Evolutionary conservation across 2,113 vertebrate genomes (phyloP), one percentile per base, ranked within the genome.

Genomic region (Hiodon tergisus): DNA sequence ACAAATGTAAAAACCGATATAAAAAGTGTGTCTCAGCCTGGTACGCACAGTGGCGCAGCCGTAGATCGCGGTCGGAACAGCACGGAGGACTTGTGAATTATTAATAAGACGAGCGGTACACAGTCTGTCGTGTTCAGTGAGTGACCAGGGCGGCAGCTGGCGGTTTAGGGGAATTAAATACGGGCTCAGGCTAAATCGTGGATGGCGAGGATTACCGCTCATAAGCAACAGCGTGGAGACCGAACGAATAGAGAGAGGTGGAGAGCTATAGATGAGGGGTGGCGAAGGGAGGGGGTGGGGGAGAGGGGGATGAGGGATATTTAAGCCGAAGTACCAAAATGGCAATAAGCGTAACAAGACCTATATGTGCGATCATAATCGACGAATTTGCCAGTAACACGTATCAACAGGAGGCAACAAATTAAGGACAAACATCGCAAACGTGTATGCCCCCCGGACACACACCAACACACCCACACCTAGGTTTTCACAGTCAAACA

Each of bases 121-220:
- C 88, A 87, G 86, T 73, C 85, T 90, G 89, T 87, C 80, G 84
- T 77, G 78, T 78, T 31, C 70, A 71, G 83, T 78, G 75, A 74
- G 86, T 82, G 84, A 81, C 85, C 84, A 82, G 80, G 73, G 73
- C 78, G 87, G 87, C 88, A 90, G 89, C 88, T 90, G 88, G 75
- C 85, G 86, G 82, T 86, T 86, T 85, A 78, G 85, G 79, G 80
- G 89, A 84, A 88, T 91, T 86, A 88, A 82, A 58, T 63, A 73
- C 78, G 82, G 84, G 79, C 81, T 81, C 82, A 76, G 84, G 83
- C 84, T 83, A 81, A 87, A 90, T 86, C 86, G 84, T 84, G 85
- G 84, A 80, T 85, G 77, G 83, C 75, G 73, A 80, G 88, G 87
- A 89, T 90, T 90, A 88, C 73, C 57, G 58, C 67, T 61, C 58